phyloP scores from a whole-genome alignment of 2,888 invertebrate species.

The Synanthedon myopaeformis region DNA sequence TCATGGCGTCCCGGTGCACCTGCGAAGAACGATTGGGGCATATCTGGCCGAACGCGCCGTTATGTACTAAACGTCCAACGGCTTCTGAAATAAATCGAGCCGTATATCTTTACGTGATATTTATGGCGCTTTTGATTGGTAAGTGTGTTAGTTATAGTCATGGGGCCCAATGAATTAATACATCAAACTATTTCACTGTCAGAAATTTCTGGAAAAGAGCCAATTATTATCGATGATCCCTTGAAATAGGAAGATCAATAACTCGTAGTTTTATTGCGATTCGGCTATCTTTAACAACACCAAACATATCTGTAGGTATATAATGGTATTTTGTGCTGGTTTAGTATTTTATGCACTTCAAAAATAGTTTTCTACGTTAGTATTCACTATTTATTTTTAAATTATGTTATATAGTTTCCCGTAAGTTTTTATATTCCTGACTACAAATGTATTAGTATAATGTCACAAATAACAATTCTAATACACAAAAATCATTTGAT shows the following conservation, averaged over 20 bases:
- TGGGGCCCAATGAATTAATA: background rate
- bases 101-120: background rate
- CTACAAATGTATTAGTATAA: too few species aligned
- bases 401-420: too few species aligned
- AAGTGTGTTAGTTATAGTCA: background rate
- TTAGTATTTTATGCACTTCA: too few species aligned
- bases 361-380: too few species aligned
- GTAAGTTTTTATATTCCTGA: too few species aligned
- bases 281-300: slow-evolving; percentile 11
- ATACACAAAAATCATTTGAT: too few species aligned
- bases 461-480: too few species aligned
- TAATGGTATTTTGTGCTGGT: background rate
- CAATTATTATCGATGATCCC: slow-evolving; percentile 27
- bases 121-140: background rate
- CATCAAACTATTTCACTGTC: slow-evolving; percentile 20
- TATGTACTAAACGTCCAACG: too few species aligned
- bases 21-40: too few species aligned
- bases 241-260: slow-evolving; percentile 33
- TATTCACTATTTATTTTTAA: too few species aligned
- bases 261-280: slow-evolving; percentile 26
- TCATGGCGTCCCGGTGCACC: too few species aligned
- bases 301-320: background rate
- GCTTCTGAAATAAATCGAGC: background rate
- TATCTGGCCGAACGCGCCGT: too few species aligned
- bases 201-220: slow-evolving; percentile 31